Evolutionary conservation across 2,113 vertebrate genomes (phyloP), one percentile per base, ranked within the genome.

Genomic region (Chrysochloris asiatica): DNA sequence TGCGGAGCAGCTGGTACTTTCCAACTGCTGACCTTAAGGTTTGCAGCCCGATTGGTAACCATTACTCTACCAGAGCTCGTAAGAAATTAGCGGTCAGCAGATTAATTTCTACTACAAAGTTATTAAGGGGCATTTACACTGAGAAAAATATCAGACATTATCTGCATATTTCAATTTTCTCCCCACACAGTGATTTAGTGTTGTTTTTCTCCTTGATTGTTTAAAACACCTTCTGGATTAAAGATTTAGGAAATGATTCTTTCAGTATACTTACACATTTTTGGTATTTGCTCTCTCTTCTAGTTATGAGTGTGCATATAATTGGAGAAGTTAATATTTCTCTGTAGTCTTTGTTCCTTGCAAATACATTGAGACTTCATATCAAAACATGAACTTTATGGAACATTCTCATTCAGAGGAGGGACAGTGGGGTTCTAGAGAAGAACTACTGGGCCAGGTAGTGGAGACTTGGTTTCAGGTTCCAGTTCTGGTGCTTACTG

Each of bases 181-280:
- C 45, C 10, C 26, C 33, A 75, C 61, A 65, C 28, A 48, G 24
- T 67, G 41, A 82, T 19, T 89, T 52, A n/a, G 84, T 87, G 86
- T 73, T 67, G 26, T 8, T 90, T 82, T 71, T 16, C 1, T 21
- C 82, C 71, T 33, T 85, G 38, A 59, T 81, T 47, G 33, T 89
- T 91, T 83, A 92, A 83, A 83, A 69, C 7, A 69, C 4, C 75
- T 81, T 84, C 52, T 93, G 54, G n/a, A 91, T 61, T 76, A 78
- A 79, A 47, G 52, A 65, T 67, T 85, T 87, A 54, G 19, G 19
- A 75, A 88, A 19, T 89, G 24, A 9, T 83, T 89, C 54, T 92
- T n/a, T 63, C 48, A 33, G 13, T 17, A 30, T 17, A 85, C 4
- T 14, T 91, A 83, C 67, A 24, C 36, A 84, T 81, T 91, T n/a